These are phyloP conservation scores for Chaetorhynchus papuensis DNA, from an alignment of 2,113 vertebrate species.

Conservation along the genomic window DNA sequence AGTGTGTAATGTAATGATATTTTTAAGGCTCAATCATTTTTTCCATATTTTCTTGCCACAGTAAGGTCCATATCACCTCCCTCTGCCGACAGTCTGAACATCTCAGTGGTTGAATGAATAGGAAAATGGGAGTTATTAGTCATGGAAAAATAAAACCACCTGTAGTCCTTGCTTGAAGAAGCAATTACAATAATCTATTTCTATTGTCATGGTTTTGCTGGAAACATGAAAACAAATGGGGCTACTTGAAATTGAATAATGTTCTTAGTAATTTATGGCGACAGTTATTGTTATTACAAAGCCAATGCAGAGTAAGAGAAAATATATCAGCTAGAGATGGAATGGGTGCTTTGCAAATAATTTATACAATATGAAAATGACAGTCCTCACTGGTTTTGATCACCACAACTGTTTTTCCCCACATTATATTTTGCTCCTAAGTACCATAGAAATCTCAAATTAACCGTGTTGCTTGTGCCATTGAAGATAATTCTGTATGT, in stretches of 20 bases:
- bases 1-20: neutral
- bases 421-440: neutral
- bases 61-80: neutral
- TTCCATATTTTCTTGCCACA: neutral
- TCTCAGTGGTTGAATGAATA: slow-evolving; percentile 17
- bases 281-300: slow-evolving; percentile 57
- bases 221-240: slow-evolving; percentile 53
- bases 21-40: neutral
- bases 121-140: slow-evolving; percentile 26
- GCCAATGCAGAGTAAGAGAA: neutral
- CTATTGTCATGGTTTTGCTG: slow-evolving; percentile 54
- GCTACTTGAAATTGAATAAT: slow-evolving; percentile 54
- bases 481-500: neutral
- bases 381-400: neutral
- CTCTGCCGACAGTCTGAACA: neutral
- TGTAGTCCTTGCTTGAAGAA: slow-evolving; percentile 29
- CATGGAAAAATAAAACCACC: neutral
- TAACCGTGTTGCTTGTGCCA: neutral
- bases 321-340: neutral
- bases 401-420: neutral
- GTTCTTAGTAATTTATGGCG: slow-evolving; percentile 24
- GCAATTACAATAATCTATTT: slow-evolving; percentile 55
- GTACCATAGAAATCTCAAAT: neutral
- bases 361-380: neutral
- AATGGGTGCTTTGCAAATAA: neutral